A percentile compares a stretch with the other conserved stretches of the same genome.
phyloP scores from a whole-genome alignment of 2,888 invertebrate genomes.

The Dicyrtoma fusca region DNA sequence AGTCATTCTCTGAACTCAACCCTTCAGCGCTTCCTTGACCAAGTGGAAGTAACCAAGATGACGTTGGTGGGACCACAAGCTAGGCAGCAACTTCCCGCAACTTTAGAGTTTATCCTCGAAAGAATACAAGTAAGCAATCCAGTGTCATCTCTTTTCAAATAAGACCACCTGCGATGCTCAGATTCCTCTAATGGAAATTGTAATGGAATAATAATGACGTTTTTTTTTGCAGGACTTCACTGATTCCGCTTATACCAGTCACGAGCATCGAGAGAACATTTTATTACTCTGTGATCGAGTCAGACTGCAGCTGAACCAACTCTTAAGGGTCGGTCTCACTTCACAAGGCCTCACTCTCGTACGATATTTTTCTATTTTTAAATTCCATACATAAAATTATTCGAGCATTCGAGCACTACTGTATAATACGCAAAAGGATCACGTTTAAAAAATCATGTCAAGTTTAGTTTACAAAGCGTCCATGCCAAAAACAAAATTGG shows the following conservation, averaged over 20 bases:
- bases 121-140: slow-evolving; percentile 70
- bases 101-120: slow-evolving; percentile 89
- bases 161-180: too few relatives aligned
- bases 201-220: background rate
- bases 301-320: slow-evolving; percentile 86
- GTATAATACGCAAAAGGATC: too few relatives aligned
- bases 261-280: slow-evolving; percentile 95
- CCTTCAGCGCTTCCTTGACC: slow-evolving; percentile 80
- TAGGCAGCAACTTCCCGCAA: slow-evolving; percentile 79
- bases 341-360: slow-evolving; percentile 33
- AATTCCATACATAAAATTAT: too few relatives aligned
- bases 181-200: background rate
- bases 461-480: too few relatives aligned
- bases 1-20: slow-evolving; percentile 78
- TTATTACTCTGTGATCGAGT: slow-evolving; percentile 83
- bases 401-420: too few relatives aligned
- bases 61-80: slow-evolving; percentile 68
- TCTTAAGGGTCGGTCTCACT: slow-evolving; percentile 81
- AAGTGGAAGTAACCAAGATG: slow-evolving; percentile 83
- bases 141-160: too few relatives aligned
- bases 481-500: too few relatives aligned
- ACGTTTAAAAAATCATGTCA: too few relatives aligned
- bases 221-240: slow-evolving; percentile 78
- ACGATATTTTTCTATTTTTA: slow-evolving; percentile 11
- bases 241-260: slow-evolving; percentile 97